Conservation (phyloP, 2,888 invertebrate species). For the Schizaphis graminum region DNA sequence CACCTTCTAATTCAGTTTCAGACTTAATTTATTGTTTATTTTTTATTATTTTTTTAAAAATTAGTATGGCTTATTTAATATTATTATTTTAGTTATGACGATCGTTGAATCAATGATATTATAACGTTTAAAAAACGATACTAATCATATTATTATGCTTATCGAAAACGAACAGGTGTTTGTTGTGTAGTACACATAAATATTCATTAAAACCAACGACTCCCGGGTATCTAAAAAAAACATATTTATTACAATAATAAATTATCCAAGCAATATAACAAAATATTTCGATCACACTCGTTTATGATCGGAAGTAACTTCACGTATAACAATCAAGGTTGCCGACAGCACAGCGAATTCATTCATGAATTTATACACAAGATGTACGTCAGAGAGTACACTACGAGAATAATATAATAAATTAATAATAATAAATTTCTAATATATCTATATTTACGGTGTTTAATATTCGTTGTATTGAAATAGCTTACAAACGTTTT, state of each 20-base stretch:
- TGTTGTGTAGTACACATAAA: neutral
- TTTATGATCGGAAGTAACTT: neutral
- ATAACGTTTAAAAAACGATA: neutral
- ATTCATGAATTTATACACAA: neutral
- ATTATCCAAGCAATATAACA: neutral
- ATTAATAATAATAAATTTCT: neutral
- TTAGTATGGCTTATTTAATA: neutral
- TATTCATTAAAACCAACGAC: constrained; percentile 10
- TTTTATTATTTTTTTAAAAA: neutral
- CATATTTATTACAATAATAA: neutral
- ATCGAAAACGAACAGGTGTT: constrained; percentile 23
- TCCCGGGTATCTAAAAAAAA: neutral
- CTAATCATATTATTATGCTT: neutral
- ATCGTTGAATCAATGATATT: neutral
- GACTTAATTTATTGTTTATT: too few species aligned
- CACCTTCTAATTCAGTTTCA: too few species aligned
- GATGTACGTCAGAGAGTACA: neutral
- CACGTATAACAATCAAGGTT: constrained; percentile 43
- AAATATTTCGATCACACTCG: constrained; percentile 12
- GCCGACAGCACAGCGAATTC: neutral
- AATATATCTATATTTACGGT: neutral
- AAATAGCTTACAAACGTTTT: neutral
- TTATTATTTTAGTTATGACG: neutral
- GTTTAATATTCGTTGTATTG: neutral
- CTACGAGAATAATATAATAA: neutral